Evolutionary conservation across 2,113 vertebrate species (phyloP).

Genomic region (Tragelaphus scriptus): DNA sequence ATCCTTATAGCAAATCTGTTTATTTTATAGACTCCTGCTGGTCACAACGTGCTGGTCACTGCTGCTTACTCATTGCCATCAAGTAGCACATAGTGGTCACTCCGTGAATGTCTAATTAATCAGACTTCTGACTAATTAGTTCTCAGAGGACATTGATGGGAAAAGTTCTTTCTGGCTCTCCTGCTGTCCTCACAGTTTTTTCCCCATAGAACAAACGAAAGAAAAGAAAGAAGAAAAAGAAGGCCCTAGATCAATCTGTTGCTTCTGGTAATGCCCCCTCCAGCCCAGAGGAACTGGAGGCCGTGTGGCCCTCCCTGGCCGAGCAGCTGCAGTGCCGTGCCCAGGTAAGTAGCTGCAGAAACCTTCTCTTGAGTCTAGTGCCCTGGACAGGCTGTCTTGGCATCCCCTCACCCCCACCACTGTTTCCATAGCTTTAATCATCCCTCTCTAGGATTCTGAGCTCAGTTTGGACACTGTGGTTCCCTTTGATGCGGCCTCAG

Average conservation of each 20-base stretch:
- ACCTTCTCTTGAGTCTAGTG: background rate
- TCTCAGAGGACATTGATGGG: background rate
- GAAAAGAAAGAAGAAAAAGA: constrained; percentile 82
- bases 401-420: background rate
- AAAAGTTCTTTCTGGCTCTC: background rate
- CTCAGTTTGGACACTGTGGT: constrained; percentile 78
- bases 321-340: constrained; percentile 81
- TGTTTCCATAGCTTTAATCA: background rate
- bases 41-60: background rate
- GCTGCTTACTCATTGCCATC: background rate
- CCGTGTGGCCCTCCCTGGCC: constrained; percentile 84
- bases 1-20: background rate
- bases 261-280: background rate
- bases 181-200: background rate
- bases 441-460: constrained; percentile 54
- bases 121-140: background rate
- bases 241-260: background rate
- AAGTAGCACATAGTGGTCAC: background rate
- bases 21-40: background rate
- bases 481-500: constrained; percentile 92
- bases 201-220: constrained; percentile 82
- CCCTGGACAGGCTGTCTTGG: background rate
- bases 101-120: background rate
- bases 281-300: constrained; percentile 78
- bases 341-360: constrained; percentile 65